These are phyloP conservation scores for Perccottus glenii DNA, from an alignment of 2,113 vertebrate species.

Conservation along the genomic window DNA sequence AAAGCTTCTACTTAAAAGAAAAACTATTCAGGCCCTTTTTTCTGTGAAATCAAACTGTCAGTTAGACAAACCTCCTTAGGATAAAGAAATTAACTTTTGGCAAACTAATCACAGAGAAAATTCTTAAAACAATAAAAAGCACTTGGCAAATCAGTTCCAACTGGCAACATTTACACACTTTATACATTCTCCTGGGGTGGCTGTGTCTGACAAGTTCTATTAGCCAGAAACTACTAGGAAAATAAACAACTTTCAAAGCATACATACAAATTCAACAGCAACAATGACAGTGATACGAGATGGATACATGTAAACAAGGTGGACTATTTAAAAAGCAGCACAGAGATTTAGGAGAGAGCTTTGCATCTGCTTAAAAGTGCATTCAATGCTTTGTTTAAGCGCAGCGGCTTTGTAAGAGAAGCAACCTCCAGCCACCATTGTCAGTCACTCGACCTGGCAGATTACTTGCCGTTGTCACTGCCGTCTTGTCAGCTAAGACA, in stretches of 20 bases:
- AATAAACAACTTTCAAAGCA: conserved; percentile 5
- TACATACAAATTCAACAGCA: conserved; percentile 17
- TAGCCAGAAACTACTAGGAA: background rate
- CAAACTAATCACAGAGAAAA: conserved; percentile 36
- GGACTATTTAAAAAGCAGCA: conserved; percentile 44
- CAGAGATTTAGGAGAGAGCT: conserved; percentile 52
- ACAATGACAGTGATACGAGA: conserved; percentile 12
- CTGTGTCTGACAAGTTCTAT: conserved; percentile 27
- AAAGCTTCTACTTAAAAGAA: background rate
- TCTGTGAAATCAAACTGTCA: conserved; percentile 11
- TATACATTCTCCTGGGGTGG: conserved; percentile 6
- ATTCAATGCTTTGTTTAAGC: conserved; percentile 62
- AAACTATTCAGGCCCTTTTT: background rate
- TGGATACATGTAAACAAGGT: conserved; percentile 43
- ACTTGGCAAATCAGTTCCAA: conserved; percentile 37
- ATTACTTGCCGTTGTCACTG: conserved; percentile 29
- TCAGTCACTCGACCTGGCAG: conserved; percentile 49
- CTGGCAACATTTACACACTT: conserved; percentile 26
- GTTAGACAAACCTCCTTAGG: conserved; percentile 11
- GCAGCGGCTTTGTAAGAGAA: conserved; percentile 18
- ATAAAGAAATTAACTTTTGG: conserved; percentile 46
- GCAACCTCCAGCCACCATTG: conserved; percentile 25
- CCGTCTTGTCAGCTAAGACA: conserved; percentile 49
- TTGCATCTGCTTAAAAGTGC: conserved; percentile 58
- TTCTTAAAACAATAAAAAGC: conserved; percentile 49